Conservation (phyloP, 2,797 vertebrate genomes). For the Onychomys leucogaster region DNA sequence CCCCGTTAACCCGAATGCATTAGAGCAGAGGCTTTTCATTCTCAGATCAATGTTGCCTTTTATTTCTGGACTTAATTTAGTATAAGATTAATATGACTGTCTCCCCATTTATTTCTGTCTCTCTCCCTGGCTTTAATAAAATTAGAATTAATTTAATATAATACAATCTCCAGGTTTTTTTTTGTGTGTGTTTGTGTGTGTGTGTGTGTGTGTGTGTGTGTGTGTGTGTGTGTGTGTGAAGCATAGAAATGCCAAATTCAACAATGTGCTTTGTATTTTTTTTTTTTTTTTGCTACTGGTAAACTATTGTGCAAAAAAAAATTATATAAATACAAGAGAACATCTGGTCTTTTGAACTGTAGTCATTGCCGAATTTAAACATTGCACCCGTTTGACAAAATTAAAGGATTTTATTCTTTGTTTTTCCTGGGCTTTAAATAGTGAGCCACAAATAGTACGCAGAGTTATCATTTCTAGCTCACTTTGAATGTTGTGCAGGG, state of each 20-base stretch:
- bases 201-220: conserved; percentile 1
- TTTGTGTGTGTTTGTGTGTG: conserved; percentile 17
- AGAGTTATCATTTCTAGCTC: conserved; percentile 38
- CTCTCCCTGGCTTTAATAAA: conserved; percentile 71
- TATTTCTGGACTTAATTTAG: conserved; percentile 79
- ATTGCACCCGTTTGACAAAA: conserved; percentile 71
- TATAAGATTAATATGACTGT: conserved; percentile 52
- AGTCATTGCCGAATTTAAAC: conserved; percentile 81
- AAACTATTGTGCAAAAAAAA: conserved; percentile 77
- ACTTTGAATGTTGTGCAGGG: conserved; percentile 24
- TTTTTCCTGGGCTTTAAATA: conserved; percentile 80
- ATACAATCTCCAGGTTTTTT: conserved; percentile 51
- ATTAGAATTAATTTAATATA: conserved; percentile 75
- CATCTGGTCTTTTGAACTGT: conserved; percentile 83
- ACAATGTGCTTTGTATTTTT: conserved; percentile 68
- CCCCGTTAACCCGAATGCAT: conserved; percentile 84
- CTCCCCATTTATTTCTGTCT: conserved; percentile 45
- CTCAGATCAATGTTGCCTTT: conserved; percentile 83
- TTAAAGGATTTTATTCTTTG: conserved; percentile 80
- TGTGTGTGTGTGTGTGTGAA: conserved; percentile 4
- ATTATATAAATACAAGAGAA: conserved; percentile 78
- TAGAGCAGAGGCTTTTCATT: conserved; percentile 81
- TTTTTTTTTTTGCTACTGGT: conserved; percentile 69
- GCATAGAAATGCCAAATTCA: conserved; percentile 68
- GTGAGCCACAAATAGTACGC: conserved; percentile 73